Evolutionary conservation across 2,797 vertebrate genomes (phyloP).

Genomic region (Clarias platycephalus): DNA sequence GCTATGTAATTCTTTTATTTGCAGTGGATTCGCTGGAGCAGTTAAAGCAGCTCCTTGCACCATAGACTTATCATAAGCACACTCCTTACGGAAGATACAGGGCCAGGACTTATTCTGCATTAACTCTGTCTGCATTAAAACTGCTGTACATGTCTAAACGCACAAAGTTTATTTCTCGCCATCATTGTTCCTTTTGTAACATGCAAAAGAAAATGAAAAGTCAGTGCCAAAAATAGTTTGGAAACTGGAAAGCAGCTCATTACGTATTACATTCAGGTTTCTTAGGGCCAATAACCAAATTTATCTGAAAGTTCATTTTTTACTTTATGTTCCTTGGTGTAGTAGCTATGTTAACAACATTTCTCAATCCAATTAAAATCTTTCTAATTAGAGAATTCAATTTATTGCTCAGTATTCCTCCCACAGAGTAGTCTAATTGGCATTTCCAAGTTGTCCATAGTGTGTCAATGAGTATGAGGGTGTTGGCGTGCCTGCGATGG

Average conservation of each 20-base stretch:
- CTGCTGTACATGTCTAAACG: not conserved
- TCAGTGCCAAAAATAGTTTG: not conserved
- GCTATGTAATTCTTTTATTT: constrained; percentile 4
- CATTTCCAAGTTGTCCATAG: too few relatives aligned
- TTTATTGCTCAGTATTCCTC: too few relatives aligned
- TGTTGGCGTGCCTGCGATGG: too few relatives aligned
- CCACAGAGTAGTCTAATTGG: too few relatives aligned
- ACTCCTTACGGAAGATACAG: not conserved
- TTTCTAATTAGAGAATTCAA: too few relatives aligned
- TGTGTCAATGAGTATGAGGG: too few relatives aligned
- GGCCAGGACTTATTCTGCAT: not conserved
- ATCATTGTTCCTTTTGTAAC: not conserved
- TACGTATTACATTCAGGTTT: not conserved
- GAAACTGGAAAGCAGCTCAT: not conserved
- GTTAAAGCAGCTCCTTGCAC: not conserved
- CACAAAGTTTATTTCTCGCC: not conserved
- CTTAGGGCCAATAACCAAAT: not conserved
- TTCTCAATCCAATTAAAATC: too few relatives aligned
- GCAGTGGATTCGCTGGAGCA: not conserved
- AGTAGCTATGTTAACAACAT: too few relatives aligned
- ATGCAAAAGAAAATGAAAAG: not conserved
- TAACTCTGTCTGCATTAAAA: not conserved
- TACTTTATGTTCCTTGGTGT: too few relatives aligned
- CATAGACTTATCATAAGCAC: not conserved
- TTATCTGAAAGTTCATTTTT: not conserved